Base-by-base conservation (phyloP, 2,113 vertebrate species). In the Serranochromis macrocephalus region DNA sequence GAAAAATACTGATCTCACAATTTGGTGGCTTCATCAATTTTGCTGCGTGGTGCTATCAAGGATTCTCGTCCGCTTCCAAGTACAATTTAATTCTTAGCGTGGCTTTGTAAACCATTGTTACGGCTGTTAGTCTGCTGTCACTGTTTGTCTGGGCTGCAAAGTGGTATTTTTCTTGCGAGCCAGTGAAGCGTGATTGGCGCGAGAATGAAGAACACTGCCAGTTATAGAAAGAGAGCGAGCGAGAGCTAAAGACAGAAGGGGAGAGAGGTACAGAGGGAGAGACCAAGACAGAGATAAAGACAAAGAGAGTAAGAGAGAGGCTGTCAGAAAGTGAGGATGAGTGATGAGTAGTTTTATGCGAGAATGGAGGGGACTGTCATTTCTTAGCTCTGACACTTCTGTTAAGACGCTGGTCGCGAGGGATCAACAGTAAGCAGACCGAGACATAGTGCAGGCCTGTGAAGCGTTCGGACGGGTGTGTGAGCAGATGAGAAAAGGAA, bases 301-400 rank as follows among this genome's bases (percentile, higher is more conserved):
- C 29, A 83, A 33, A 40, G 45, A 90, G 85, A 87, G 88, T 86
- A 58, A 4, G 49, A 83, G 53, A 85, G 84, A 89, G 40, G 85
- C 85, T 92, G 93, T 87, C 91, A 93, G 85, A 91, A 87, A 91
- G 82, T 80, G 58, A 86, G 66, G 85, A 78, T 83, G 88, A 92
- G 87, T 88, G 89, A 94, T 86, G 92, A 87, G 88, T 53, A 88
- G 81, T 79, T 85, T 81, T 53, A 47, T 80, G 53, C 4, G 55
- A 85, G 87, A 85, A 89, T 47, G 45, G 71, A 85, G 82, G 45
- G 83, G 68, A 80, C 82, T 88, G 88, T 88, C 84, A 47, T 93
- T 87, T 89, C 86, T 94, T 89, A 89, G 88, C 26, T 45, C 42
- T 93, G 92, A 94, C 95, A 93, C 91, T 86, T 92, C 83, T 80